Percentiles rank a stretch among this genome's conserved stretches.
phyloP scores from a whole-genome alignment of 2,797 vertebrate species.

The Scleropages formosus region DNA sequence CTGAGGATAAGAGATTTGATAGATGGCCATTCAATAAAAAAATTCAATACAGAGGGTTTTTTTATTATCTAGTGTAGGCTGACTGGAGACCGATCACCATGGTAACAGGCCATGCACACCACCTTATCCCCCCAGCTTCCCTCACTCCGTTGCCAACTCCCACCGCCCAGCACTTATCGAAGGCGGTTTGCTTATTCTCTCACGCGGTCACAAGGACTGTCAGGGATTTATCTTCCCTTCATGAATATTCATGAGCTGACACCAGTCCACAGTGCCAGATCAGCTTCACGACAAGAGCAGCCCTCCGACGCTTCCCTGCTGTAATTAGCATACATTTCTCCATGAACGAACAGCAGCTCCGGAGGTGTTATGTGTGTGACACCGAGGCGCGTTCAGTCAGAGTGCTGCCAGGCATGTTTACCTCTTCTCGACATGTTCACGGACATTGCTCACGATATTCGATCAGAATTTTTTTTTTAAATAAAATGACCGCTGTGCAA shows the following conservation, averaged over 20 bases:
- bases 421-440: neutral
- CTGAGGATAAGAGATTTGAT: slow-evolving; percentile 39
- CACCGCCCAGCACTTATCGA: slow-evolving; percentile 40
- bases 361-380: slow-evolving; percentile 14
- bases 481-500: neutral
- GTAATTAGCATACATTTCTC: slow-evolving; percentile 18
- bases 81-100: slow-evolving; percentile 60
- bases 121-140: slow-evolving; percentile 43
- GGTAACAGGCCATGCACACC: slow-evolving; percentile 64
- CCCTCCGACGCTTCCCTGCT: neutral
- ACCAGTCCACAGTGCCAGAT: slow-evolving; percentile 40
- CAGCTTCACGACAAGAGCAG: slow-evolving; percentile 26
- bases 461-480: neutral
- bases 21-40: slow-evolving; percentile 30
- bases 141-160: slow-evolving; percentile 9
- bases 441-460: neutral
- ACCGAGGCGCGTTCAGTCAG: neutral
- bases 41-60: slow-evolving; percentile 39
- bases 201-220: slow-evolving; percentile 36
- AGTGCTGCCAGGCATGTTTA: slow-evolving; percentile 18
- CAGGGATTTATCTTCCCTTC: slow-evolving; percentile 33
- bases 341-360: slow-evolving; percentile 22
- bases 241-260: slow-evolving; percentile 49
- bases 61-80: slow-evolving; percentile 57
- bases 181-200: slow-evolving; percentile 34